A percentile compares a stretch with the other conserved stretches of the same genome.
Evolutionary conservation across 2,113 vertebrate species (phyloP).

Genomic region (Rhinichthys klamathensis): DNA sequence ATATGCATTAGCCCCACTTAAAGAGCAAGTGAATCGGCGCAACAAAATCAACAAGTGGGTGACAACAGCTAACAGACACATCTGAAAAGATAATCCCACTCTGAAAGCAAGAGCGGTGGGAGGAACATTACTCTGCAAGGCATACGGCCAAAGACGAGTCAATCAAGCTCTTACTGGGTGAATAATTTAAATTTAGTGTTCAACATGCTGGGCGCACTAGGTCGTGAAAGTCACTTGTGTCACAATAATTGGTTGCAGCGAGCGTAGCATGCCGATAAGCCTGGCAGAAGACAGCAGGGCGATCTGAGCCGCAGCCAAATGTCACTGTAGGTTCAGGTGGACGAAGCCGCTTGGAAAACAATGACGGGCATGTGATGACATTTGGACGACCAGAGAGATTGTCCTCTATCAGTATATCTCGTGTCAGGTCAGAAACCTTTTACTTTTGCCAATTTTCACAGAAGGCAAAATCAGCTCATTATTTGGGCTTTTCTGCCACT

Average conservation of each 20-base stretch:
- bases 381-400: constrained; percentile 15
- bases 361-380: constrained; percentile 47
- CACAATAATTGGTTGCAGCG: constrained; percentile 54
- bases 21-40: constrained; percentile 28
- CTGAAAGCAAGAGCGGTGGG: constrained; percentile 7
- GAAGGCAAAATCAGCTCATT: not conserved
- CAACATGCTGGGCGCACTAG: constrained; percentile 51
- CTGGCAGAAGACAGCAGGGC: constrained; percentile 23
- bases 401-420: constrained; percentile 26
- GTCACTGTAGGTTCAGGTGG: constrained; percentile 38
- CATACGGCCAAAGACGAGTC: constrained; percentile 34
- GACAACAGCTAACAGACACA: constrained; percentile 3
- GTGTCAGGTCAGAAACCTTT: constrained; percentile 6
- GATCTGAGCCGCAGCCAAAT: constrained; percentile 27
- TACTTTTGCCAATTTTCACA: not conserved
- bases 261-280: constrained; percentile 49
- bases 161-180: constrained; percentile 47
- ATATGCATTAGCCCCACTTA: constrained; percentile 46
- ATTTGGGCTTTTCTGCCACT: not conserved
- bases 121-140: constrained; percentile 13
- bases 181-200: constrained; percentile 59
- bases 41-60: constrained; percentile 38
- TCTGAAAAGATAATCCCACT: constrained; percentile 13
- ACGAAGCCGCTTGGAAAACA: constrained; percentile 36
- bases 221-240: constrained; percentile 59